A percentile compares a stretch with the other conserved stretches of the same genome.
Evolutionary conservation across 2,888 invertebrate genomes (phyloP).

Genomic region (Furcula furcula): DNA sequence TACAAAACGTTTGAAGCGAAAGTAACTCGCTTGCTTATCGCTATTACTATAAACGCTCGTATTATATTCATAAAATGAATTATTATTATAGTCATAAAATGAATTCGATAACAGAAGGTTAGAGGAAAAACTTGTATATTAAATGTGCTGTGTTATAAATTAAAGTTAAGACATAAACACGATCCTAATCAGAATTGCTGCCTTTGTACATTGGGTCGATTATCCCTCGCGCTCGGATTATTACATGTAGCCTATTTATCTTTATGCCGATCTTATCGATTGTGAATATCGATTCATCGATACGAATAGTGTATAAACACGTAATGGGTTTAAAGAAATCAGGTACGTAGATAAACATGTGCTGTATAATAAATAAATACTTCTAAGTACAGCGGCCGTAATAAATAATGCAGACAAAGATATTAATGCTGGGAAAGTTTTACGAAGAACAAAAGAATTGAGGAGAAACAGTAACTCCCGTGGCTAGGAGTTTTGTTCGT

Average conservation of each 20-base stretch:
- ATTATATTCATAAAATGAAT: no score
- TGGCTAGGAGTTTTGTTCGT: slow-evolving; percentile 23
- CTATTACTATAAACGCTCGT: slow-evolving; percentile 48
- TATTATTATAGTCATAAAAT: no score
- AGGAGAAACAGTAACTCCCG: slow-evolving; percentile 28
- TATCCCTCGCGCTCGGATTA: slow-evolving; percentile 59
- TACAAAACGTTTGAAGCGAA: slow-evolving; percentile 64
- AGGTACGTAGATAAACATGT: slow-evolving; percentile 13
- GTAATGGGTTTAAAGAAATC: slow-evolving; percentile 12
- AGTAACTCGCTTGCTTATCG: slow-evolving; percentile 57
- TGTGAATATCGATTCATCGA: slow-evolving; percentile 45
- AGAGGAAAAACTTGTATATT: no score
- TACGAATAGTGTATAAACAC: slow-evolving; percentile 30
- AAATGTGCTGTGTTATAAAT: slow-evolving; percentile 33
- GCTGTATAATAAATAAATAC: slow-evolving; percentile 13
- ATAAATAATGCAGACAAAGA: slow-evolving; percentile 37
- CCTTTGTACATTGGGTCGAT: slow-evolving; percentile 64
- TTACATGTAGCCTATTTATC: slow-evolving; percentile 52
- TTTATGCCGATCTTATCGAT: slow-evolving; percentile 48
- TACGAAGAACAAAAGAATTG: slow-evolving; percentile 35
- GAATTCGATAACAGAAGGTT: no score
- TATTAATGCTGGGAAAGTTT: slow-evolving; percentile 33
- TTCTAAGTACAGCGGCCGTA: slow-evolving; percentile 21
- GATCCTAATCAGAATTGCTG: slow-evolving; percentile 49
- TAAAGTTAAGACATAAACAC: slow-evolving; percentile 47